Base-by-base conservation (phyloP, 2,888 invertebrate species). In the Spodoptera exigua region DNA sequence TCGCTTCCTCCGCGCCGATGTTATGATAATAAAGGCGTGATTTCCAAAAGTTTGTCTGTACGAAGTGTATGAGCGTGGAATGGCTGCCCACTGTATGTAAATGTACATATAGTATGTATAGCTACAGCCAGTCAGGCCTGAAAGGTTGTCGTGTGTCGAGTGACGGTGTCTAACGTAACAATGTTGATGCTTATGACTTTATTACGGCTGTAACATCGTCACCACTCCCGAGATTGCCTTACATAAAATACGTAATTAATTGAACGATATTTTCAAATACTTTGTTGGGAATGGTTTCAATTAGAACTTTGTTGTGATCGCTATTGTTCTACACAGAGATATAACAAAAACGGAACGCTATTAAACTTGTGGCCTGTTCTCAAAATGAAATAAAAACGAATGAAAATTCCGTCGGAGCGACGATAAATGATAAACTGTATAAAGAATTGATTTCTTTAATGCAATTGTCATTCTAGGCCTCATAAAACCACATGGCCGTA, bases 1-100 rank as follows among this genome's bases (percentile, higher is more conserved):
- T 57, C 76, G 74, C 81, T 85, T 85, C 83, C 84, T 83, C 73
- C 63, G 70, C 67, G 70, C 71, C 70, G 56, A 73, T 82, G 76
- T 81, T 81, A 80, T 81, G 79, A 73, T 75, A 81, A 77, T 72
- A 79, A 76, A 80, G 77, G 70, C 74, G 71, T 70, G 75, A 73
- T 80, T 79, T 79, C 72, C 70, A 76, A 82, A 82, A 79, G 79
- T 78, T 77, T 65, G 70, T 70, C 63, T 64, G 69, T 56, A 27
- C 27, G 27, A 27, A 27, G 58, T 65, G 65, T 73, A 65, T 66
- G 65, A 67, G 71, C 16, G 49, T 59, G 55, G 61, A 65, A 71
- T 64, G 66, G 37, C 49, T 52, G 64, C 68, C 65, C 60, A 63
- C 61, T 64, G 68, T 70, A 78, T 58, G 61, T 40, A 55, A 69